Base-by-base conservation (phyloP, 2,797 vertebrate genomes). In the Darevskia mixta region DNA sequence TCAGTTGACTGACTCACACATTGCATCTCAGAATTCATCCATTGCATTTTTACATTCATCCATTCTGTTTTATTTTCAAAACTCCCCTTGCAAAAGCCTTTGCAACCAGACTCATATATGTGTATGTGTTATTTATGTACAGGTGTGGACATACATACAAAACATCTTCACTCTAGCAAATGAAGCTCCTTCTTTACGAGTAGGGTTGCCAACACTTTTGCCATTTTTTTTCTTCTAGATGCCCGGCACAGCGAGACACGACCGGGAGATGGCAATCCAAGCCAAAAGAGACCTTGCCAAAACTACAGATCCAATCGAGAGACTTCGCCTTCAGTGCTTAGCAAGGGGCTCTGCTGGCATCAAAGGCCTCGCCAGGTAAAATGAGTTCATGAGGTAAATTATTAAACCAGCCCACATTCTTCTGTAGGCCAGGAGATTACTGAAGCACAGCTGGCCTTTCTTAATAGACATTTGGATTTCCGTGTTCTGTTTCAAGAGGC, bases 331-430 rank as follows among this genome's bases (percentile, higher is more conserved):
- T 5, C 98, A 98, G 91, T 99, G 99, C 87, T 95, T 99, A 87
- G 88, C 97, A 35, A 95, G 97, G 61, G 99, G 98, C 0, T 99
- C 98, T 0, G 96, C 98, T 0, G 98, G 98, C 32, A 99, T 99
- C 95, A 99, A 99, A 95, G 98, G 98, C 1, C 97, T 99, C n/a
- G 95, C 98, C 94, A 98, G 97, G 99, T 99, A 93, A 94, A 94
- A 82, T 55, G 64, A 71, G 79, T 29, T 49, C 15, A 1, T 41
- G 43, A 86, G 76, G 83, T 38, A 45, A 7, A 38, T 27, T 67
- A 82, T 86, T 91, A 90, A 29, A 41, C 9, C 32, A 76, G 43
- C 18, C 25, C 3, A 4, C 17, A 43, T 4, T 13, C 32, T 41
- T n/a, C 38, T 9, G 27, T 5, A 20, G 23, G 43, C 38, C 78